Conservation (phyloP, 2,113 vertebrate genomes). For the Benitochromis conjunctus region DNA sequence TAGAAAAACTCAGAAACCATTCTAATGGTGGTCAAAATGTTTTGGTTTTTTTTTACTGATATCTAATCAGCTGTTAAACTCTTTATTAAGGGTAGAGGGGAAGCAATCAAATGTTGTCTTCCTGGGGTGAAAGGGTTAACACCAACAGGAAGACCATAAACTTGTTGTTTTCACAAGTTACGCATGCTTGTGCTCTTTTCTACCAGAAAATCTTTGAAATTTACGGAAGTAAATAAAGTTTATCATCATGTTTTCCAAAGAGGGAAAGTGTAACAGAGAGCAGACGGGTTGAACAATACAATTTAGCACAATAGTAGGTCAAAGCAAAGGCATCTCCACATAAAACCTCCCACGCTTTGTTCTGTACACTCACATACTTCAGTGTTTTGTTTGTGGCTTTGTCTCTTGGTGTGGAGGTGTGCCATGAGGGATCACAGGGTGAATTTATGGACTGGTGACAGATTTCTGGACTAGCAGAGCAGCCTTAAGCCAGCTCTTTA, state of each 20-base stretch:
- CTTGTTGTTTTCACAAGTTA: background rate
- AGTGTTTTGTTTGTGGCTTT: background rate
- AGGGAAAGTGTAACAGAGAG: background rate
- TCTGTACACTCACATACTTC: background rate
- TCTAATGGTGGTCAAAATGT: background rate
- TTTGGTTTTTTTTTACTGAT: background rate
- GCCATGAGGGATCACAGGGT: background rate
- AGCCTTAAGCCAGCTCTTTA: slow-evolving; percentile 10
- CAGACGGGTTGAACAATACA: background rate
- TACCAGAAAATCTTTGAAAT: background rate
- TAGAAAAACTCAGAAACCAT: background rate
- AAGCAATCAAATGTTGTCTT: background rate
- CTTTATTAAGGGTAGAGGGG: background rate
- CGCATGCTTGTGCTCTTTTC: background rate
- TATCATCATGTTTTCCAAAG: background rate
- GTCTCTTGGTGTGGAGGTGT: slow-evolving; percentile 10
- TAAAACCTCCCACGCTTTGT: background rate
- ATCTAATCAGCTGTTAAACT: background rate
- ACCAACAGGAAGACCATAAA: background rate
- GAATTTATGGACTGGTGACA: slow-evolving; percentile 18
- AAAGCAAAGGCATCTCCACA: background rate
- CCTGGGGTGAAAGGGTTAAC: too few species aligned
- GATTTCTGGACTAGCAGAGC: slow-evolving; percentile 4
- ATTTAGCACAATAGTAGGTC: background rate
- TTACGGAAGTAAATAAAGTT: background rate